These are phyloP conservation scores for Fregetta grallaria DNA, from an alignment of 2,113 vertebrate genomes.

Conservation along the genomic window DNA sequence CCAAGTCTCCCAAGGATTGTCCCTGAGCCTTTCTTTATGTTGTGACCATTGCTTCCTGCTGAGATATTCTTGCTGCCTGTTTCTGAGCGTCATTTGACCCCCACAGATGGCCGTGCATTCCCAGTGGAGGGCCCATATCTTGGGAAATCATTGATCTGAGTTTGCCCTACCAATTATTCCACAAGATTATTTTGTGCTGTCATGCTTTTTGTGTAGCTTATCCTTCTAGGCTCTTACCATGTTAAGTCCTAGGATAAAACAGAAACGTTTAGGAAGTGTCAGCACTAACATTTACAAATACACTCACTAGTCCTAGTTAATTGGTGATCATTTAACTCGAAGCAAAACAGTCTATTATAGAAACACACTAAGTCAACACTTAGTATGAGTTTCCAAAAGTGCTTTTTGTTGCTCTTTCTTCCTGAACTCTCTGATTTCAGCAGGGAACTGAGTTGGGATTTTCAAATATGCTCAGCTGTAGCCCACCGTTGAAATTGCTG, in stretches of 20 bases:
- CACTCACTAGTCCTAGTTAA: not conserved
- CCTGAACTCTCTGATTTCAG: not conserved
- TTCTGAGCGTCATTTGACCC: not conserved
- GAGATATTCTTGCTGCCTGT: not conserved
- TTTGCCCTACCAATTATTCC: not conserved
- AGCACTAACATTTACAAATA: not conserved
- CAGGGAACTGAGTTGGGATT: not conserved
- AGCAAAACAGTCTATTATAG: not conserved
- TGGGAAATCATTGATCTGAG: not conserved
- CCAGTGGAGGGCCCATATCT: not conserved
- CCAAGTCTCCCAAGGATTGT: not conserved
- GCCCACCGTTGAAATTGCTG: not conserved
- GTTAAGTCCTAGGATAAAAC: not conserved
- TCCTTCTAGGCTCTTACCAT: not conserved
- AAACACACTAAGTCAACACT: not conserved
- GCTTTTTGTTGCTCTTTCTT: not conserved
- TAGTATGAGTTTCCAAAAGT: not conserved
- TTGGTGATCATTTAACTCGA: conserved; percentile 5
- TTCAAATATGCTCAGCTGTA: not conserved
- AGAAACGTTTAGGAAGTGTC: not conserved
- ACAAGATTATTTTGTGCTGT: not conserved
- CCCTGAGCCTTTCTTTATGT: not conserved
- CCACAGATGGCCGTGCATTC: not conserved
- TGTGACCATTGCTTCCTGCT: not conserved
- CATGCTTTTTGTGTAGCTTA: not conserved